A percentile compares a stretch with the other conserved stretches of the same genome.
phyloP scores from a whole-genome alignment of 2,888 invertebrate species.

The Drosophila cognata region DNA sequence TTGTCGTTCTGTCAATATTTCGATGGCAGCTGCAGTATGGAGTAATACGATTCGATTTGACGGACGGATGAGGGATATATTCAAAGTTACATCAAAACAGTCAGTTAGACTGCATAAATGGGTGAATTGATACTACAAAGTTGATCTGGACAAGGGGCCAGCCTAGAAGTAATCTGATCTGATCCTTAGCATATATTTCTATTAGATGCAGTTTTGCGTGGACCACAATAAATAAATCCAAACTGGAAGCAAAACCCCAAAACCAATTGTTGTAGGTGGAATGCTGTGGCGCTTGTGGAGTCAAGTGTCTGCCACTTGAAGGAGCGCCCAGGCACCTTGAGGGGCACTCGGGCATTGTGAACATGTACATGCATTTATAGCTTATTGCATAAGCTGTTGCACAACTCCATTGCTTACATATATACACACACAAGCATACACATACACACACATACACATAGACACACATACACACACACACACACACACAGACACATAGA shows the following conservation, averaged over 20 bases:
- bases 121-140: background rate
- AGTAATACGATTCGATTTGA: background rate
- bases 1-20: background rate
- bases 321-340: conserved; percentile 42
- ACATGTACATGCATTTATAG: background rate
- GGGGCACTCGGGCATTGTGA: conserved; percentile 32
- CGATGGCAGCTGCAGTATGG: background rate
- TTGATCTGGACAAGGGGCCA: background rate
- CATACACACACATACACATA: background rate
- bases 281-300: background rate
- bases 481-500: background rate
- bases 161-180: background rate
- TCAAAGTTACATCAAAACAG: background rate
- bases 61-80: background rate
- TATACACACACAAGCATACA: background rate
- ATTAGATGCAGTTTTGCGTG: background rate
- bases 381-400: conserved; percentile 11
- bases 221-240: background rate
- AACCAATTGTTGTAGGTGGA: background rate
- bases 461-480: background rate
- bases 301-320: conserved; percentile 34
- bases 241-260: background rate
- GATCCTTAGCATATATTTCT: background rate
- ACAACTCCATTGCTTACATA: conserved; percentile 1
- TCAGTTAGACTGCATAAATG: background rate